Conservation (phyloP, 1,140 invertebrate genomes). For the Laupala kohalensis region DNA sequence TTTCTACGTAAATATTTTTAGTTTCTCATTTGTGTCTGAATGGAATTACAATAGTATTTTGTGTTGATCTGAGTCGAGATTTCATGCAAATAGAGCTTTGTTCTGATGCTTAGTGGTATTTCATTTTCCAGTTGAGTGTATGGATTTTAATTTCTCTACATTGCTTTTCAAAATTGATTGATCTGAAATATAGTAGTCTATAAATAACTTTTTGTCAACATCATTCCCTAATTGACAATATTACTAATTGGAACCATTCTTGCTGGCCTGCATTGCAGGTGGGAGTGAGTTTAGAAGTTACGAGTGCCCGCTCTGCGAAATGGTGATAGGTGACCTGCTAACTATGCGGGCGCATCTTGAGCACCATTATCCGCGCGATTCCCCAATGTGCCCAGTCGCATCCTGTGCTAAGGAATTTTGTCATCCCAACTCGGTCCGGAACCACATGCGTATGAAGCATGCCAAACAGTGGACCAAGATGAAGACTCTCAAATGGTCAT, state of each 20-base stretch:
- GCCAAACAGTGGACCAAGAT: constrained; percentile 63
- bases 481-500: constrained; percentile 58
- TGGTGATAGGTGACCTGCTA: constrained; percentile 44
- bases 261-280: constrained; percentile 14
- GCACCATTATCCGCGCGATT: constrained; percentile 67
- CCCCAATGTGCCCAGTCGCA: constrained; percentile 59
- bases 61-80: too few relatives aligned
- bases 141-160: background rate
- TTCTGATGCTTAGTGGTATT: too few relatives aligned
- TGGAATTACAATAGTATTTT: too few relatives aligned
- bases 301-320: constrained; percentile 55
- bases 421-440: constrained; percentile 68
- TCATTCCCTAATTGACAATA: background rate
- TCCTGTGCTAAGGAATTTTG: constrained; percentile 57
- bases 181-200: background rate
- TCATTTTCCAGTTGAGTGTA: too few relatives aligned
- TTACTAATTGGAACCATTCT: constrained; percentile 12
- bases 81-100: too few relatives aligned
- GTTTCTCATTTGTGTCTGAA: too few relatives aligned
- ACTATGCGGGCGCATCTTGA: constrained; percentile 58
- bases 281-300: constrained; percentile 8
- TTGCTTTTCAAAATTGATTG: background rate
- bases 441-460: constrained; percentile 72
- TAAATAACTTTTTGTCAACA: background rate
- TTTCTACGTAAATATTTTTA: too few relatives aligned